Evolutionary conservation across 2,888 invertebrate genomes (phyloP).

Genomic region (Ormyrus nitidulus): DNA sequence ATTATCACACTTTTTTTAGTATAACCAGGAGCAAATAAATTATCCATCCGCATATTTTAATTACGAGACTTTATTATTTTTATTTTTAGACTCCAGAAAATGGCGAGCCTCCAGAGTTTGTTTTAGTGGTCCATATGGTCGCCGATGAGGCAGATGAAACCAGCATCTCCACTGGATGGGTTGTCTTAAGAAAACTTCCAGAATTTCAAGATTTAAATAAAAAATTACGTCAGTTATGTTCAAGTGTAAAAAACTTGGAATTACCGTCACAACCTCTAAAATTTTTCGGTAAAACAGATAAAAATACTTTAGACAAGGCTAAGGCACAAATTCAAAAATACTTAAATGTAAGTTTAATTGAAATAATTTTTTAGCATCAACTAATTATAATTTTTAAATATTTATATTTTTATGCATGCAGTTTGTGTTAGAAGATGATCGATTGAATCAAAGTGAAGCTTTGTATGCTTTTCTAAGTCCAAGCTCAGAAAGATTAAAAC

Average conservation of each 20-base stretch:
- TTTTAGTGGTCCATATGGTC: conserved; percentile 87
- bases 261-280: conserved; percentile 89
- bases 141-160: conserved; percentile 80
- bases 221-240: conserved; percentile 88
- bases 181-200: conserved; percentile 79
- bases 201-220: conserved; percentile 88
- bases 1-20: conserved; percentile 39
- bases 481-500: conserved; percentile 92
- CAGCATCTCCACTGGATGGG: conserved; percentile 82
- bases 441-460: conserved; percentile 91
- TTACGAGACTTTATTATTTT: conserved; percentile 21
- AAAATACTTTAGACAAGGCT: conserved; percentile 87
- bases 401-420: conserved; percentile 69
- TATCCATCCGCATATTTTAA: not conserved
- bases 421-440: conserved; percentile 91
- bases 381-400: conserved; percentile 20
- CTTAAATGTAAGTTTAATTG: conserved; percentile 82
- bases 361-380: conserved; percentile 22
- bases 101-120: conserved; percentile 83
- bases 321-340: conserved; percentile 90
- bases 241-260: conserved; percentile 88
- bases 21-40: not conserved
- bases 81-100: conserved; percentile 79
- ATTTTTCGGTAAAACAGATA: conserved; percentile 90
- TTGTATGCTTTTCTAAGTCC: conserved; percentile 94